phyloP scores from a whole-genome alignment of 2,113 vertebrate species.

The Leucopsar rothschildi region DNA sequence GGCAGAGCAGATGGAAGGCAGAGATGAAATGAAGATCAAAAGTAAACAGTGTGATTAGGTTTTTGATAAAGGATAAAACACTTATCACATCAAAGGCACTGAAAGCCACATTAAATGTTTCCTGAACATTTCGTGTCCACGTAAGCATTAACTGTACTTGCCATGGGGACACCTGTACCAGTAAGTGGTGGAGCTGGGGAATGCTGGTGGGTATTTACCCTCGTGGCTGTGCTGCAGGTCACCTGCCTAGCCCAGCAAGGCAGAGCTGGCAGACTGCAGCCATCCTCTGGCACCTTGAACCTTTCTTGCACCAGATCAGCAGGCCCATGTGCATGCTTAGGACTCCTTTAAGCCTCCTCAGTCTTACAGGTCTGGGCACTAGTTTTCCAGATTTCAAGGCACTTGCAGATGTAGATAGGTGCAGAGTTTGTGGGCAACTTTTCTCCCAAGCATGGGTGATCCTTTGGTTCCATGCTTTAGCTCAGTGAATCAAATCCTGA shows the following conservation, averaged over 20 bases:
- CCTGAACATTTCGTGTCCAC: not conserved
- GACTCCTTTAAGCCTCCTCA: not conserved
- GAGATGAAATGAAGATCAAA: slow-evolving; percentile 63
- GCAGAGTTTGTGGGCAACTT: not conserved
- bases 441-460: not conserved
- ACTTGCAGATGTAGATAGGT: not conserved
- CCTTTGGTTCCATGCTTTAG: not conserved
- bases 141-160: not conserved
- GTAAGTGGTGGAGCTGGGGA: not conserved
- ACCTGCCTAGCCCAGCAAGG: not conserved
- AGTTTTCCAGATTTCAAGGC: not conserved
- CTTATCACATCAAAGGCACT: slow-evolving; percentile 38
- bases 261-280: not conserved
- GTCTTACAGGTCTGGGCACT: not conserved
- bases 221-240: not conserved
- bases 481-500: not conserved
- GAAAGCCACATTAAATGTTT: slow-evolving; percentile 35
- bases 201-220: not conserved
- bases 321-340: rapidly evolving
- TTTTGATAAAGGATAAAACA: slow-evolving; percentile 64
- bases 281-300: not conserved
- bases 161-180: not conserved
- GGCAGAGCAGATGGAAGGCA: slow-evolving; percentile 50
- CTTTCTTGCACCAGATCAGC: not conserved
- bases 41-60: slow-evolving; percentile 46